These are phyloP conservation scores for Staurois parvus DNA, from an alignment of 2,797 vertebrate species.

Conservation along the genomic window DNA sequence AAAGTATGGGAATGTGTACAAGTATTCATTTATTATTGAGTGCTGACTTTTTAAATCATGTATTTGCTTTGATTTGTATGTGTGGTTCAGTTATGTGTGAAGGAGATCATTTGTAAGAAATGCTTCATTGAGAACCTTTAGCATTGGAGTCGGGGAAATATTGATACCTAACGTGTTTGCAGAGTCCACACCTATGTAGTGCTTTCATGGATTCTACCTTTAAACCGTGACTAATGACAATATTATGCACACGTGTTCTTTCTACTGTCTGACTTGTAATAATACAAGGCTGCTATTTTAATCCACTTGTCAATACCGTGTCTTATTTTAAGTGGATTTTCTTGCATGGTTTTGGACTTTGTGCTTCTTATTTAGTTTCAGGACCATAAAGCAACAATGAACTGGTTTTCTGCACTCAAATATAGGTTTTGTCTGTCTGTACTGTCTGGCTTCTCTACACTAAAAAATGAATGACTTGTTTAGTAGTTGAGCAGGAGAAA, in stretches of 20 bases:
- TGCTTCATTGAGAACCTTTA: neutral
- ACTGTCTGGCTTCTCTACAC: neutral
- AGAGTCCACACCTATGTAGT: neutral
- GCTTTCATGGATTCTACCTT: neutral
- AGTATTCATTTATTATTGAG: neutral
- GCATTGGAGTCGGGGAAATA: neutral
- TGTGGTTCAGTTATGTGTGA: neutral
- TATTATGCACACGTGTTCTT: conserved; percentile 40
- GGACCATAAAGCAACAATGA: conserved; percentile 15
- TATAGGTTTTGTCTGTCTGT: neutral
- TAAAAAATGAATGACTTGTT: neutral
- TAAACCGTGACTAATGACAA: conserved; percentile 12
- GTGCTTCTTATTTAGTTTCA: conserved; percentile 37
- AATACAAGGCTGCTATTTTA: conserved; percentile 53
- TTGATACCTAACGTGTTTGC: neutral
- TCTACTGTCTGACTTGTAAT: conserved; percentile 41
- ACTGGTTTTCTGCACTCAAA: neutral
- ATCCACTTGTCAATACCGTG: conserved; percentile 38
- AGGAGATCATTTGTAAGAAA: neutral
- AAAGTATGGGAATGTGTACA: neutral
- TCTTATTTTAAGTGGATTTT: conserved; percentile 12
- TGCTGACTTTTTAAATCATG: neutral
- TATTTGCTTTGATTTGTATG: neutral
- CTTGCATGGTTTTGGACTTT: conserved; percentile 21
- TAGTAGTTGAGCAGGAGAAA: neutral